Conservation (phyloP, 1,140 invertebrate genomes). For the Phocides pigmalion region DNA sequence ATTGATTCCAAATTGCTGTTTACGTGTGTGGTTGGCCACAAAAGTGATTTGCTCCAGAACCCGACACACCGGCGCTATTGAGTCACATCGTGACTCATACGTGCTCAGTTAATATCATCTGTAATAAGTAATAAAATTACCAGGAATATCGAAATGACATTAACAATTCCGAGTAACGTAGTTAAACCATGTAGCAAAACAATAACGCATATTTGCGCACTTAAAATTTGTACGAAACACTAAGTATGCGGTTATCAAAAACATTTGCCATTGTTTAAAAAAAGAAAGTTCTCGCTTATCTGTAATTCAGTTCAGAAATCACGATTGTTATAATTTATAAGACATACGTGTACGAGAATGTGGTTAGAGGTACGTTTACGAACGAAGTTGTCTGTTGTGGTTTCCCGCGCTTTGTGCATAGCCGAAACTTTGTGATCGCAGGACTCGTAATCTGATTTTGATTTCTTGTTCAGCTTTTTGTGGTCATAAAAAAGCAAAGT, state of each 20-base stretch:
- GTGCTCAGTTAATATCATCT: conserved; percentile 39
- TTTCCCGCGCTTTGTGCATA: conserved; percentile 55
- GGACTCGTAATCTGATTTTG: conserved; percentile 71
- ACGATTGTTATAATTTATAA: conserved; percentile 35
- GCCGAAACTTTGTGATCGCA: conserved; percentile 69
- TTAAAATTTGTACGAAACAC: conserved; percentile 22
- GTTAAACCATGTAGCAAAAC: conserved; percentile 25
- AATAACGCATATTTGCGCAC: conserved; percentile 1
- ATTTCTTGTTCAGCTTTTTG: conserved; percentile 70
- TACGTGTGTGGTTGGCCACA: conserved; percentile 72
- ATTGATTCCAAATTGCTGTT: conserved; percentile 74
- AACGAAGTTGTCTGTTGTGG: conserved; percentile 56
- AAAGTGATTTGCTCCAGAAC: conserved; percentile 54
- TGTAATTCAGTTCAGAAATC: conserved; percentile 29
- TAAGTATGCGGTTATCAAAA: conserved; percentile 26
- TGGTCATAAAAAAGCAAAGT: conserved; percentile 63
- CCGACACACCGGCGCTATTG: conserved; percentile 48
- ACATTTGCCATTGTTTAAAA: conserved; percentile 26
- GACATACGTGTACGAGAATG: conserved; percentile 50
- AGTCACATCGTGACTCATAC: conserved; percentile 70
- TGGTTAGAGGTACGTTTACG: conserved; percentile 41
- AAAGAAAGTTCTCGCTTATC: conserved; percentile 30
- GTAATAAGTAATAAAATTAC: conserved; percentile 68
- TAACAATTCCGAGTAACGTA: conserved; percentile 56
- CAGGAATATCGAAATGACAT: conserved; percentile 58